Evolutionary conservation across 1,140 invertebrate genomes (phyloP).

Genomic region (Lycorma delicatula): DNA sequence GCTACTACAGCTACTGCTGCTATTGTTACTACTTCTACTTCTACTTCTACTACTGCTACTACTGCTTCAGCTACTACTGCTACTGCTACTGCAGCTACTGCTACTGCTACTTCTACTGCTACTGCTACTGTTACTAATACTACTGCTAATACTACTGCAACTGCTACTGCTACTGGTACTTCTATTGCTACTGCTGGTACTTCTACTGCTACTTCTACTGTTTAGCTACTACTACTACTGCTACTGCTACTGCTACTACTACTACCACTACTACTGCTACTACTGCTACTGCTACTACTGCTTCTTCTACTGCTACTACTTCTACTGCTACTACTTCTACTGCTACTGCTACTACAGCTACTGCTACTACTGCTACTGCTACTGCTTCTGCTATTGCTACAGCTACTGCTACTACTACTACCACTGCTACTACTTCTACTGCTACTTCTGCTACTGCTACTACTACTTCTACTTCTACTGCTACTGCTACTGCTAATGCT

Average conservation of each 20-base stretch:
- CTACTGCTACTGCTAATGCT: too few species aligned
- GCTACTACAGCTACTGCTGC: conserved; percentile 3
- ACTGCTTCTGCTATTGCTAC: conserved; percentile 3
- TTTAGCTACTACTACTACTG: too few species aligned
- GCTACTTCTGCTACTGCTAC: conserved; percentile 4
- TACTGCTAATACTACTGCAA: too few species aligned
- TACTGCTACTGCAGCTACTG: too few species aligned
- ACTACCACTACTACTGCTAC: conserved; percentile 7
- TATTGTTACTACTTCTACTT: conserved; percentile 3
- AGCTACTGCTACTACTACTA: conserved; percentile 6
- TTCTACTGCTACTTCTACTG: conserved; percentile 5
- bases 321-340: conserved; percentile 5
- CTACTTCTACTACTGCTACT: conserved; percentile 7
- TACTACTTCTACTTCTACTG: conserved; percentile 6
- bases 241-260: conserved; percentile 7
- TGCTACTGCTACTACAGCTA: conserved; percentile 5
- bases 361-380: conserved; percentile 6
- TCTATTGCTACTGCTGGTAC: conserved; percentile 1
- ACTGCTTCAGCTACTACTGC: too few species aligned
- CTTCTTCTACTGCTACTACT: too few species aligned
- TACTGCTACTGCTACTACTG: conserved; percentile 6
- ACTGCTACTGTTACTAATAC: background rate
- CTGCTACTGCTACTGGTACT: conserved; percentile 5
- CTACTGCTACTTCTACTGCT: conserved; percentile 6
- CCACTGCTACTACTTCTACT: conserved; percentile 6